Evolutionary conservation across 2,888 invertebrate species (phyloP).

Genomic region (Rapana venosa): DNA sequence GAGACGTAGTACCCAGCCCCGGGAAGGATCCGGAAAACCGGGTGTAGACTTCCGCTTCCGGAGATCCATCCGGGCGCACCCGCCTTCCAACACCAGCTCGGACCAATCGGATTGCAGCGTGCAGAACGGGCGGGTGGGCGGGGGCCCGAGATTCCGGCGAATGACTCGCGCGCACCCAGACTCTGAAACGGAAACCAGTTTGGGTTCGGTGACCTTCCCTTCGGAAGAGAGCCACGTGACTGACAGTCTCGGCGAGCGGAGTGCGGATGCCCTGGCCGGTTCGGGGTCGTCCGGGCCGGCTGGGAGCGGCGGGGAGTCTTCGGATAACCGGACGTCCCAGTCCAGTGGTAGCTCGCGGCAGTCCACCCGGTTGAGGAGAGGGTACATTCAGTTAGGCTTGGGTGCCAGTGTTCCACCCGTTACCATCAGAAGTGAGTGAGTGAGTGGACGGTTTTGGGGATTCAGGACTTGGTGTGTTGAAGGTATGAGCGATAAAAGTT

Average conservation of each 20-base stretch:
- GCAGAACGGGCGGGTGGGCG: not conserved
- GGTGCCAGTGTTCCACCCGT: not conserved
- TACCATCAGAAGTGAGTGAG: not conserved
- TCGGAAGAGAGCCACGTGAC: not conserved
- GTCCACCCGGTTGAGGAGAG: not conserved
- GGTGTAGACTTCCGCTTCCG: constrained; percentile 2
- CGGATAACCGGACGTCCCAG: not conserved
- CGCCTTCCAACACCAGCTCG: not conserved
- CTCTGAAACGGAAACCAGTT: constrained; percentile 3
- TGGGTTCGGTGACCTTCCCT: not conserved
- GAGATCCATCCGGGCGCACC: not conserved
- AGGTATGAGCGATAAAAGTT: no score
- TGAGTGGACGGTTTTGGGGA: no score
- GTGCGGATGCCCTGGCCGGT: not conserved
- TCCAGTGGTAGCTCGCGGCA: not conserved
- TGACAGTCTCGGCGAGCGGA: not conserved
- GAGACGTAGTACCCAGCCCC: no score
- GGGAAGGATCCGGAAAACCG: not conserved
- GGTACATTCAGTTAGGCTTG: constrained; percentile 26
- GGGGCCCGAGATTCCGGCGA: not conserved
- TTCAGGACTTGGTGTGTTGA: no score
- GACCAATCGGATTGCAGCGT: not conserved
- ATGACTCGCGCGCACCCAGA: not conserved
- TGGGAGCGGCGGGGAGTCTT: not conserved
- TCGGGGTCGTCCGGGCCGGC: no score